These are phyloP conservation scores for Xyrauchen texanus DNA, from an alignment of 2,113 vertebrate genomes.

Conservation along the genomic window DNA sequence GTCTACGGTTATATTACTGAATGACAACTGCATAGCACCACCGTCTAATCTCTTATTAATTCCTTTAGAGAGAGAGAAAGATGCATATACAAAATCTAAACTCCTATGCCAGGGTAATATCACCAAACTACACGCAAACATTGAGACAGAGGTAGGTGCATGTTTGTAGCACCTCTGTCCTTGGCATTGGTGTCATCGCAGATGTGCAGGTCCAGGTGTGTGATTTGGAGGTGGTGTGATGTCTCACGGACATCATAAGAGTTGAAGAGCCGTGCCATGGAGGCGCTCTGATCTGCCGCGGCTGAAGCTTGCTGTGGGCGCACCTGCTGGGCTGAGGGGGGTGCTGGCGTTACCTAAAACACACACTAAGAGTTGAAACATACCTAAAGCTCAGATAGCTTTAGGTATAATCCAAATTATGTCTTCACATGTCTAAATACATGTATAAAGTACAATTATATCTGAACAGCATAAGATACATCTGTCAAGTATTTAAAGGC, in stretches of 20 bases:
- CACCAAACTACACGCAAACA: background rate
- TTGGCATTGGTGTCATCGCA: slow-evolving; percentile 93
- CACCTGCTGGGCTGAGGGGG: slow-evolving; percentile 80
- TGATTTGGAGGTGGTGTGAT: slow-evolving; percentile 95
- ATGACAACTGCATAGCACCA: slow-evolving; percentile 97
- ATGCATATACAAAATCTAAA: background rate
- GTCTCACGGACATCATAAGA: slow-evolving; percentile 93
- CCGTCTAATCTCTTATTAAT: slow-evolving; percentile 85
- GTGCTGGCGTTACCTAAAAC: slow-evolving; percentile 78
- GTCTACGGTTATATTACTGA: slow-evolving; percentile 90
- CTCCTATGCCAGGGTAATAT: too few species aligned
- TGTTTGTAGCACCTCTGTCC: slow-evolving; percentile 84
- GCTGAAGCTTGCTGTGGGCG: slow-evolving; percentile 80
- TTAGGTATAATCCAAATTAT: background rate
- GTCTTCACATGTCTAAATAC: too few species aligned
- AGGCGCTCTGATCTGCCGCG: slow-evolving; percentile 82
- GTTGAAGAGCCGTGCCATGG: slow-evolving; percentile 88
- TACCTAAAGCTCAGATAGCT: background rate
- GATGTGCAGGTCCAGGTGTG: slow-evolving; percentile 95
- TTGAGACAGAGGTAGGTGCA: background rate
- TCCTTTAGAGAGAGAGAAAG: slow-evolving; percentile 66
- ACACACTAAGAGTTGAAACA: background rate
- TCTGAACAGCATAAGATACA: too few species aligned
- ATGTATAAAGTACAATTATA: too few species aligned
- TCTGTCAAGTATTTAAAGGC: too few species aligned